Evolutionary conservation across 2,888 invertebrate genomes (phyloP).

Genomic region (Pristionchus fissidentatus): DNA sequence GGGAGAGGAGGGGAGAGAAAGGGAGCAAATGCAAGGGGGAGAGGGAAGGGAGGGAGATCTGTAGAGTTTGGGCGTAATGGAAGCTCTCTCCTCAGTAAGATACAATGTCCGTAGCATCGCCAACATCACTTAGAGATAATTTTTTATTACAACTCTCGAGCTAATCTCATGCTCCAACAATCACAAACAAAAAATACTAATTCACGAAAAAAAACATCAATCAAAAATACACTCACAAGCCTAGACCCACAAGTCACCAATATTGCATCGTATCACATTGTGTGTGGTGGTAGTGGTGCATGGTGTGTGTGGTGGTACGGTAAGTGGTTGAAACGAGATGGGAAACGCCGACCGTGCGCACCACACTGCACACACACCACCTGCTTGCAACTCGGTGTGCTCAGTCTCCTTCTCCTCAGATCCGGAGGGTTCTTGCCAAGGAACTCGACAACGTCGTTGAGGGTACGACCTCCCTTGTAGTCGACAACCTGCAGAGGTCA

Average conservation of each 20-base stretch:
- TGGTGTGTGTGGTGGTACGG: too few species aligned
- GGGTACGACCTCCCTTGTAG: slow-evolving; percentile 92
- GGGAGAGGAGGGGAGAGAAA: too few species aligned
- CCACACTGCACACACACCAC: too few species aligned
- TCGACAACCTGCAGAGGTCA: slow-evolving; percentile 81
- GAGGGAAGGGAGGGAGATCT: too few species aligned
- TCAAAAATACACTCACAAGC: slow-evolving; percentile 35
- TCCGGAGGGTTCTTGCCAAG: slow-evolving; percentile 76
- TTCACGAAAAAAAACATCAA: slow-evolving; percentile 20
- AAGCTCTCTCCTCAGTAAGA: too few species aligned
- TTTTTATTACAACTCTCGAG: slow-evolving; percentile 7
- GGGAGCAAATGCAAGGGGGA: too few species aligned
- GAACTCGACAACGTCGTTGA: slow-evolving; percentile 92
- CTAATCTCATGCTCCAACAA: slow-evolving; percentile 35
- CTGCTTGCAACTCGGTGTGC: slow-evolving; percentile 7
- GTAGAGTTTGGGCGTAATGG: too few species aligned
- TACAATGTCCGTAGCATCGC: too few species aligned
- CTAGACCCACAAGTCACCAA: slow-evolving; percentile 41
- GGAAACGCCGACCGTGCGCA: slow-evolving; percentile 17
- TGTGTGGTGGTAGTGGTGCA: slow-evolving; percentile 29
- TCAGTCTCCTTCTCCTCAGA: neutral
- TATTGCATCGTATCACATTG: slow-evolving; percentile 37
- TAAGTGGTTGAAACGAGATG: slow-evolving; percentile 16
- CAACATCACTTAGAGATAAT: too few species aligned
- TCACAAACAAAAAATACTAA: slow-evolving; percentile 15